Base-by-base conservation (phyloP, 2,797 vertebrate genomes). In the Cryptoblepharus egeriae region DNA sequence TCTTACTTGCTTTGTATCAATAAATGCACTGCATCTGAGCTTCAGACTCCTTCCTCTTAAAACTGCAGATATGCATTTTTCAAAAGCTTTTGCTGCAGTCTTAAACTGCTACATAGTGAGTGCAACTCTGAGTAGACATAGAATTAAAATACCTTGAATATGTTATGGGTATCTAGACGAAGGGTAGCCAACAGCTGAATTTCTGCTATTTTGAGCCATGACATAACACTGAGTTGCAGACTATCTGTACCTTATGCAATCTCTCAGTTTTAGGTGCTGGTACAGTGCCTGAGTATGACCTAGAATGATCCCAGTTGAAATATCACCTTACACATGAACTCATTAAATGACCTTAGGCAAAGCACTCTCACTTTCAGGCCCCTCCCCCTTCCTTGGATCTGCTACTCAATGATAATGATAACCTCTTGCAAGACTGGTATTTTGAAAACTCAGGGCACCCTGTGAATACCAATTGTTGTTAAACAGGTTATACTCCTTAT, bases 11-110 rank as follows among this genome's bases (percentile, higher is more conserved):
- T 30, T 7, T 2, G 16, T 39, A 57, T 72, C 28, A 84, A 84
- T 84, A 84, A 84, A 35, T 20, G 15, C 30, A 67, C 2, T 37
- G 11, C 10, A 37, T 4, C 16, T 15, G 20, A 67, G 52, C n/a
- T 58, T 67, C 52, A 79, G 55, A 61, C n/a, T 84, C 37, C n/a
- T 83, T 8, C 74, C 6, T 35, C 70, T 83, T 58, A 58, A n/a
- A 57, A 73, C 70, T 39, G 6, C 28, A 61, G 9, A 28, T 22
- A 42, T 28, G 30, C 28, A 24, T 49, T 52, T 52, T 52, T 52
- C 6, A 52, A 52, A 52, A 15, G 49, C 49, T 52, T 52, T 52
- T 32, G 65, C 32, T 68, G 32, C 35, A 67, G 20, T 22, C 32
- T 35, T 35, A 67, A 8, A 5, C 20, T 22, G 65, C 37, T 39